Evolutionary conservation across 2,888 invertebrate genomes (phyloP).

Genomic region (Ecliptopera silaceata): DNA sequence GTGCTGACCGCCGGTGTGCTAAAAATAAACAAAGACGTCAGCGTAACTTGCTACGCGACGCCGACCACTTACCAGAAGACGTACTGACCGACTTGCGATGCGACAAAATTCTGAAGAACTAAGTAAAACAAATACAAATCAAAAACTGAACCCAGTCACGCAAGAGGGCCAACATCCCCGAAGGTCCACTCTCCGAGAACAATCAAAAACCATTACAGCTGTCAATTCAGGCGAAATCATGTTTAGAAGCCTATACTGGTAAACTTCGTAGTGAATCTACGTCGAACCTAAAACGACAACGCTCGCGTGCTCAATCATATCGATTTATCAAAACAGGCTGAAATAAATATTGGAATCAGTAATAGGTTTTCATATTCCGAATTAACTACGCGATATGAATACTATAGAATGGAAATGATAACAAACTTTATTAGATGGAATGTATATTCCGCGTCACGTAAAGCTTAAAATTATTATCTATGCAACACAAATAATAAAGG

Average conservation of each 20-base stretch:
- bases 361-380: slow-evolving; percentile 34
- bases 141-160: slow-evolving; percentile 29
- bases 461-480: too few relatives aligned
- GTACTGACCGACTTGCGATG: slow-evolving; percentile 38
- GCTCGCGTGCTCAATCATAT: slow-evolving; percentile 58
- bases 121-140: slow-evolving; percentile 11
- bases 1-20: slow-evolving; percentile 84
- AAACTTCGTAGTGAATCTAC: slow-evolving; percentile 50
- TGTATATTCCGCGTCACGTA: slow-evolving; percentile 22
- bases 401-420: slow-evolving; percentile 34
- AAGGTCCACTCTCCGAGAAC: slow-evolving; percentile 45
- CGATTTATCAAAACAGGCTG: slow-evolving; percentile 44
- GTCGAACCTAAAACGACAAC: slow-evolving; percentile 27
- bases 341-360: slow-evolving; percentile 44
- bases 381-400: slow-evolving; percentile 34
- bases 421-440: slow-evolving; percentile 26
- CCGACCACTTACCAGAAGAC: slow-evolving; percentile 44
- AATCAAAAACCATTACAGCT: slow-evolving; percentile 67
- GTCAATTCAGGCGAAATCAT: slow-evolving; percentile 56
- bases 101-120: slow-evolving; percentile 4
- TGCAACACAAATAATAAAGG: neutral
- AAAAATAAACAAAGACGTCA: slow-evolving; percentile 48
- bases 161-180: slow-evolving; percentile 51
- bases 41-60: slow-evolving; percentile 41
- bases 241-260: slow-evolving; percentile 56